Evolutionary conservation across 2,888 invertebrate species (phyloP).

Genomic region (Lypha dubia): DNA sequence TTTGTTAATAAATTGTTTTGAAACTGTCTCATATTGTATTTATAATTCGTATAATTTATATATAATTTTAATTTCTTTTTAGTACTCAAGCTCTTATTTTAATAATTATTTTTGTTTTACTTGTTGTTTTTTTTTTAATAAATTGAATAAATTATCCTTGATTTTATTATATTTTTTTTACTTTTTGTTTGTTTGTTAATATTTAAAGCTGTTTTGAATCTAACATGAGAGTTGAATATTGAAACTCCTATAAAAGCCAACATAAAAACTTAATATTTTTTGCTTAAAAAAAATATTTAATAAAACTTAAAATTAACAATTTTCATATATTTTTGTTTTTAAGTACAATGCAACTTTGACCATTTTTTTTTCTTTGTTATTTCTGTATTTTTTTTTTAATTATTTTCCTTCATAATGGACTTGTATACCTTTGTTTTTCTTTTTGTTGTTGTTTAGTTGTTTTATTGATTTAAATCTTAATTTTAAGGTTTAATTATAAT

Average conservation of each 20-base stretch:
- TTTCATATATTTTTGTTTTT: slow-evolving; percentile 37
- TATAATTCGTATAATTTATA: slow-evolving; percentile 38
- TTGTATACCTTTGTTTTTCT: slow-evolving; percentile 43
- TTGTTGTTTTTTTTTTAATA: slow-evolving; percentile 33
- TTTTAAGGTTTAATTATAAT: slow-evolving; percentile 26
- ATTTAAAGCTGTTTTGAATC: slow-evolving; percentile 70
- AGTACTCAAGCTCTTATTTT: slow-evolving; percentile 61
- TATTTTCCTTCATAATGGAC: slow-evolving; percentile 55
- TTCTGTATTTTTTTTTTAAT: slow-evolving; percentile 8
- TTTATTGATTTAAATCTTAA: slow-evolving; percentile 55
- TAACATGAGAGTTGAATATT: slow-evolving; percentile 63
- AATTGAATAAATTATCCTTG: slow-evolving; percentile 61
- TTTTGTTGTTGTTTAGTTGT: slow-evolving; percentile 10
- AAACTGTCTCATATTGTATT: slow-evolving; percentile 67
- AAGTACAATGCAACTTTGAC: slow-evolving; percentile 61
- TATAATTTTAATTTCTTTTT: slow-evolving; percentile 52
- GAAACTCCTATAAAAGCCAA: slow-evolving; percentile 65
- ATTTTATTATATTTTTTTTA: too few relatives aligned
- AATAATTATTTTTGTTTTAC: slow-evolving; percentile 36
- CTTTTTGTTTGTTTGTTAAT: slow-evolving; percentile 31
- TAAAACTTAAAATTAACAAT: slow-evolving; percentile 67
- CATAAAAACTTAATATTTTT: slow-evolving; percentile 66
- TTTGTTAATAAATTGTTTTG: slow-evolving; percentile 37
- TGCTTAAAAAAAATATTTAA: slow-evolving; percentile 57
- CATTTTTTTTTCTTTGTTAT: slow-evolving; percentile 20